Conservation (phyloP, 2,797 vertebrate species). For the Syndactyla subalaris region DNA sequence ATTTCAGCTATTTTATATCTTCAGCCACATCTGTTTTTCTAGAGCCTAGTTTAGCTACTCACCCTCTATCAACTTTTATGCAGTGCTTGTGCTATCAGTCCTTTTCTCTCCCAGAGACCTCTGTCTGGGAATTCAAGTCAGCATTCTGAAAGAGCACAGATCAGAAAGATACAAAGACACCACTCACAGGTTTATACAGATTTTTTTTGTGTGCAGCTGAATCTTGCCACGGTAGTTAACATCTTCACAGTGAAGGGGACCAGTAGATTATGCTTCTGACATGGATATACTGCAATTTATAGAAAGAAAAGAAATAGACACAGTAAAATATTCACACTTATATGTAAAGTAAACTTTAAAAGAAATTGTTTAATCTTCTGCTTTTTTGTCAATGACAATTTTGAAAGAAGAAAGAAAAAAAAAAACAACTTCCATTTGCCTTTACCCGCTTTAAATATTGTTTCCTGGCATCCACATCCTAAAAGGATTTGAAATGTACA, state of each 20-base stretch:
- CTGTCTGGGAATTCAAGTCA: neutral
- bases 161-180: neutral
- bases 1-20: neutral
- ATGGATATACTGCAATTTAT: neutral
- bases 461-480: neutral
- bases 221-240: neutral
- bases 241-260: neutral
- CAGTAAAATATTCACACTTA: no score
- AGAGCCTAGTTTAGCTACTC: neutral
- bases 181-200: neutral
- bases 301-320: neutral
- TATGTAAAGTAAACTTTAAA: neutral
- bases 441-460: neutral
- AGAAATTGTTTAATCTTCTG: neutral
- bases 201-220: neutral
- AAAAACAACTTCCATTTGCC: neutral
- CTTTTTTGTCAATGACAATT: neutral
- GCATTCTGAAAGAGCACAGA: neutral
- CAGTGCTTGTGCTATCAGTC: neutral
- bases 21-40: neutral
- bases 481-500: neutral
- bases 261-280: neutral
- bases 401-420: neutral
- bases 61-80: neutral
- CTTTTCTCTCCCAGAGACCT: neutral